Conservation (phyloP, 1,140 invertebrate species). For the Brachionus calyciflorus region DNA sequence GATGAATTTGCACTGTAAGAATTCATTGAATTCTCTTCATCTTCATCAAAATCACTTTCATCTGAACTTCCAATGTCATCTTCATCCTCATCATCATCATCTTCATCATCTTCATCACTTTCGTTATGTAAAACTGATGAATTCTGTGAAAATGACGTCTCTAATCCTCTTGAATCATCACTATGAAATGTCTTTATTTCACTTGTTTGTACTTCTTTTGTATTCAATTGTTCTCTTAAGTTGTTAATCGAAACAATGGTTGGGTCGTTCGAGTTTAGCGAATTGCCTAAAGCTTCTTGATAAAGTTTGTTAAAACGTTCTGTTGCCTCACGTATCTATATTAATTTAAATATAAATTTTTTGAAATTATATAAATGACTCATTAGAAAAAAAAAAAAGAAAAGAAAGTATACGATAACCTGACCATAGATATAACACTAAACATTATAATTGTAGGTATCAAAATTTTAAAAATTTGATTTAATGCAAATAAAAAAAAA, state of each 20-base stretch:
- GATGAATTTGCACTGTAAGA: too few relatives aligned
- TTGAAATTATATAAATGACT: too few relatives aligned
- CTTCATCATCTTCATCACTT: not conserved
- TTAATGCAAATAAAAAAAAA: too few relatives aligned
- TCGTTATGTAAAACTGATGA: not conserved
- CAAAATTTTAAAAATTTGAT: too few relatives aligned
- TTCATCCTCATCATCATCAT: not conserved
- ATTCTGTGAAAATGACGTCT: not conserved
- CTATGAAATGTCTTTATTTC: not conserved
- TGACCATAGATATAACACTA: too few relatives aligned
- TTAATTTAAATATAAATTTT: too few relatives aligned
- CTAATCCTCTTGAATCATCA: not conserved
- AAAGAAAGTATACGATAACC: not conserved
- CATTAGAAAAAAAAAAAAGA: not conserved
- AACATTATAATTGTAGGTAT: too few relatives aligned
- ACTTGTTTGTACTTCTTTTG: slow-evolving; percentile 15
- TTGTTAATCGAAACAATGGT: not conserved
- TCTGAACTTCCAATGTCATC: not conserved
- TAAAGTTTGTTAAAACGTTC: slow-evolving; percentile 8
- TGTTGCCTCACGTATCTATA: slow-evolving; percentile 6
- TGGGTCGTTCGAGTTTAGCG: not conserved
- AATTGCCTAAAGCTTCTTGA: not conserved
- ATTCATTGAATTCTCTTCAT: not conserved
- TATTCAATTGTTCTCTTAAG: slow-evolving; percentile 15
- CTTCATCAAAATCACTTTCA: not conserved